Conservation (phyloP, 1,140 invertebrate species). For the Bombus confusus region DNA sequence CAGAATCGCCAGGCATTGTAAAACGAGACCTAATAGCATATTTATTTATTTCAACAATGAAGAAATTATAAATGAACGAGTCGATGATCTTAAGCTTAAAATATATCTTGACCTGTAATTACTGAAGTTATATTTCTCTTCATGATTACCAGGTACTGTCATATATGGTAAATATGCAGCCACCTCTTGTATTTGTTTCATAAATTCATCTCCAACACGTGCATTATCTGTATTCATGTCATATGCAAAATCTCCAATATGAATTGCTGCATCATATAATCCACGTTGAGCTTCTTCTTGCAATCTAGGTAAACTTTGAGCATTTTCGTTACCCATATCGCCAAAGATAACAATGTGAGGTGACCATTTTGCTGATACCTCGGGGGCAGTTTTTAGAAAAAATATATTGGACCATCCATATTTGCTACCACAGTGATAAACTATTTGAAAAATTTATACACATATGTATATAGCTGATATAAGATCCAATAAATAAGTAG, state of each 20-base stretch:
- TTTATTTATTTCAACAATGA: slow-evolving; percentile 5
- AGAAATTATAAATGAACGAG: slow-evolving; percentile 10
- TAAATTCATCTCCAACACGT: slow-evolving; percentile 93
- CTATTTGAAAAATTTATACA: slow-evolving; percentile 80
- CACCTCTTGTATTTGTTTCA: slow-evolving; percentile 93
- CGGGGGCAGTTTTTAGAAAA: slow-evolving; percentile 87
- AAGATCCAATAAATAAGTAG: background rate
- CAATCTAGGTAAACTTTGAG: slow-evolving; percentile 90
- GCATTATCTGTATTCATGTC: slow-evolving; percentile 93
- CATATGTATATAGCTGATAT: background rate
- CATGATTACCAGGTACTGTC: slow-evolving; percentile 96
- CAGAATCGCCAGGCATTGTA: slow-evolving; percentile 91
- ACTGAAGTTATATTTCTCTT: slow-evolving; percentile 90
- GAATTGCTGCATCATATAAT: slow-evolving; percentile 94
- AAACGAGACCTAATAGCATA: slow-evolving; percentile 89
- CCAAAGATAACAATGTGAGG: slow-evolving; percentile 93
- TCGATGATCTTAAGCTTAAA: background rate
- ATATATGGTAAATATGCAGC: slow-evolving; percentile 96
- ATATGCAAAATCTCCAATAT: slow-evolving; percentile 98
- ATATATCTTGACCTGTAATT: slow-evolving; percentile 75
- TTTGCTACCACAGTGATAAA: slow-evolving; percentile 92
- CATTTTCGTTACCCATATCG: slow-evolving; percentile 96
- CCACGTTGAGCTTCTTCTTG: slow-evolving; percentile 91
- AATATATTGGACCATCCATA: slow-evolving; percentile 91
- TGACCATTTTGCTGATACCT: slow-evolving; percentile 87